Evolutionary conservation across 64 coral and sea anemone genomes (phyloP), one percentile per base, ranked within the genome.

Genomic region (Porites lutea): DNA sequence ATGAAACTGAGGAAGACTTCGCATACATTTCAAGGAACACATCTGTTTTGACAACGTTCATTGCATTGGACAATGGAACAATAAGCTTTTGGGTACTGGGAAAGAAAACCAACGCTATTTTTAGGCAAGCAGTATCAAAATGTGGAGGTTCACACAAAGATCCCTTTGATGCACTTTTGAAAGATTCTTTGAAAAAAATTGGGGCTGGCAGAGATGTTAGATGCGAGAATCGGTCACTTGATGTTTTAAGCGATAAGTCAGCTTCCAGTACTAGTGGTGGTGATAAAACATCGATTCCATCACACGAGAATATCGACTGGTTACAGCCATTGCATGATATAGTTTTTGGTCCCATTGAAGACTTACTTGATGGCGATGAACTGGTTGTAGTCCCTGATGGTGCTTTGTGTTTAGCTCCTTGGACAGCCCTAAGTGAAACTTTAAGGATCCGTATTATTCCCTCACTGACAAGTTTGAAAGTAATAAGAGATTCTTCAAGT

Each of bases 341-440:
- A 16, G 16, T 90, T 18, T 18, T 90, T 21, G 27, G 16, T 7
- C 88, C 88, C 0, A 55, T 90, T 14, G 21, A 52, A n/a, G 8
- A 82, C 13, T 5, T n/a, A 21, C 88, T 90, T 11, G 19, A 65
- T 3, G 52, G 72, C 63, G 90, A 92, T 1, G 79, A 92, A 14
- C 73, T 92, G 37, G 59, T 92, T 79, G 59, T 92, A 18, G 59
- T 92, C 60, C 90, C 90, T 3, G 79, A 92, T 53, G 80, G 90
- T 47, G 7, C 50, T 61, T 23, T 92, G 62, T 90, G 65, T 18
- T 48, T 79, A 22, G 80, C 64, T 4, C 90, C 90, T 21, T 92
- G 73, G 65, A 53, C 90, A 47, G 79, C 79, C 19, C 19, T 91
- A 23, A 78, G 70, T 21, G 59, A 75, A 20, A 19, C 69, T 46